A percentile compares a stretch with the other conserved stretches of the same genome.
phyloP scores from a whole-genome alignment of 2,113 vertebrate species.

The Orthochromis malagaraziensis region DNA sequence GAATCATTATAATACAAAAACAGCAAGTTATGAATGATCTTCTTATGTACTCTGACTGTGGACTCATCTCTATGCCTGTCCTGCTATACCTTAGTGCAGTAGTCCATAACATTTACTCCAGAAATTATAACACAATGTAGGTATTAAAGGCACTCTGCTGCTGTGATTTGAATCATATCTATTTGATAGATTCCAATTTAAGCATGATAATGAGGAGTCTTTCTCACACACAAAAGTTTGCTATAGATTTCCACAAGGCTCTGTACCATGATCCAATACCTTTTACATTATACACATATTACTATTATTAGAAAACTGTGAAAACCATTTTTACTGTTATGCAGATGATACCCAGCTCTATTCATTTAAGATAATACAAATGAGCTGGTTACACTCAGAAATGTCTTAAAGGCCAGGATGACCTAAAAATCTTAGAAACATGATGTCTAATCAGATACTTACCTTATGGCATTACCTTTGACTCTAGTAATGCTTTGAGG shows the following conservation, averaged over 20 bases:
- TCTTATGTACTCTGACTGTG: neutral
- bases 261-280: neutral
- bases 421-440: neutral
- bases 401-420: neutral
- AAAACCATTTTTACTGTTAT: neutral
- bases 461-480: neutral
- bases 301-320: neutral
- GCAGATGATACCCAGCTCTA: neutral
- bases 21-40: neutral
- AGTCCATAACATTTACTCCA: neutral
- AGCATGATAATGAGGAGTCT: neutral
- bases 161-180: neutral
- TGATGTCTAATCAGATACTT: neutral
- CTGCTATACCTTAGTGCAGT: neutral
- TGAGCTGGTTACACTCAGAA: neutral
- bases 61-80: neutral
- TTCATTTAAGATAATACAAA: neutral
- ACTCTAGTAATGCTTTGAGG: neutral
- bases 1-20: neutral
- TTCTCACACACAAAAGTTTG: neutral
- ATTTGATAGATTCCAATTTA: neutral
- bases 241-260: neutral
- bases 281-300: neutral
- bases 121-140: neutral
- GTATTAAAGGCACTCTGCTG: neutral